A percentile compares a stretch with the other conserved stretches of the same genome.
Evolutionary conservation across 2,113 vertebrate genomes (phyloP).

Genomic region (Leptobrachium leishanense): DNA sequence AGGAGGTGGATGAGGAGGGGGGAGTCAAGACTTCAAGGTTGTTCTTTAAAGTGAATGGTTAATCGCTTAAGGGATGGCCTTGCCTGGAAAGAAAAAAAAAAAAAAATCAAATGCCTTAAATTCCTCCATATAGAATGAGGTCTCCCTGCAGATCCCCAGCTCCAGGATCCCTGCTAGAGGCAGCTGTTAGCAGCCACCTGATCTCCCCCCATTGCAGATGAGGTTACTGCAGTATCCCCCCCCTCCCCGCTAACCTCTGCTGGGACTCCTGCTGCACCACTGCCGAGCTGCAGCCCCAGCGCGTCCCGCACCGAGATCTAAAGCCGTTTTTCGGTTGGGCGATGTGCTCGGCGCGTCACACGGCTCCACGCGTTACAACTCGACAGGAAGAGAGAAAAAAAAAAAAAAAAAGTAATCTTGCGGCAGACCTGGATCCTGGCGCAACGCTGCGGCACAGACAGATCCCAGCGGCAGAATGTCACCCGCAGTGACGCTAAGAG

Average conservation of each 20-base stretch:
- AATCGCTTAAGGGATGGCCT: conserved; percentile 15
- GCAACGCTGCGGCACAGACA: too few relatives aligned
- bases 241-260: conserved; percentile 20
- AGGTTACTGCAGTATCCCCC: conserved; percentile 40
- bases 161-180: not conserved
- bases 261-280: not conserved
- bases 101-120: conserved; percentile 23
- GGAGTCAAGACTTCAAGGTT: not conserved
- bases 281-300: too few relatives aligned
- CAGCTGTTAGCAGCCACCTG: conserved; percentile 45
- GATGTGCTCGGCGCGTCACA: not conserved
- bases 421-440: not conserved
- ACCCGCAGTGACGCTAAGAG: too few relatives aligned
- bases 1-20: not conserved
- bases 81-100: not conserved
- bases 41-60: not conserved
- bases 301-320: too few relatives aligned
- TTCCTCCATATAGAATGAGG: conserved; percentile 36
- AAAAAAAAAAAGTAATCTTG: not conserved
- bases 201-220: conserved; percentile 43
- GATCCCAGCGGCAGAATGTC: too few relatives aligned
- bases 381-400: not conserved
- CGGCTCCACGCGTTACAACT: not conserved
- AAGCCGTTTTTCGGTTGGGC: not conserved
- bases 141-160: not conserved